A percentile compares a stretch with the other conserved stretches of the same genome.
phyloP scores from a whole-genome alignment of 2,888 invertebrate genomes.

The Amitus sp. region DNA sequence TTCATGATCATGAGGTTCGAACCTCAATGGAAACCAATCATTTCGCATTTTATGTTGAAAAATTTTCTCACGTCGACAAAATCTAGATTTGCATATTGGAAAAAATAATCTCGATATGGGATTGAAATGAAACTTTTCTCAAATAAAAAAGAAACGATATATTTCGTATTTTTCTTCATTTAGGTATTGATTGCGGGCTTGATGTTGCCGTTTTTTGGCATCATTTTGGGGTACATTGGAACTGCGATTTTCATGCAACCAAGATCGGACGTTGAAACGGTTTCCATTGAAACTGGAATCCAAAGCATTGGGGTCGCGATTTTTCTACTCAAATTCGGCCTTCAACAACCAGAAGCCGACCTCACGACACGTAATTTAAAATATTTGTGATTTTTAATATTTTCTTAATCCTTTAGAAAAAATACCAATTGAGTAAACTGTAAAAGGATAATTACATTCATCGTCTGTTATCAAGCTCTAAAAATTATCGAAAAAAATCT shows the following conservation, averaged over 20 bases:
- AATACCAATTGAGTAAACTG: no score
- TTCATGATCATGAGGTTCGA: no score
- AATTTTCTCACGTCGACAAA: no score
- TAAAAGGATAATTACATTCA: no score
- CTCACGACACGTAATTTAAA: slow-evolving; percentile 78
- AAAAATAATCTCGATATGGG: not conserved
- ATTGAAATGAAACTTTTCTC: no score
- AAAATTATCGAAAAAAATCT: slow-evolving; percentile 12
- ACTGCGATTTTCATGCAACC: slow-evolving; percentile 73
- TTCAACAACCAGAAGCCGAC: slow-evolving; percentile 88
- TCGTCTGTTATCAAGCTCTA: no score
- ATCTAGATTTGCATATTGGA: no score
- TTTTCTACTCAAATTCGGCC: slow-evolving; percentile 82
- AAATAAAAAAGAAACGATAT: no score
- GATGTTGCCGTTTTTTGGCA: slow-evolving; percentile 85
- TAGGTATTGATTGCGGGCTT: slow-evolving; percentile 86
- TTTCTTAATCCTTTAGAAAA: no score
- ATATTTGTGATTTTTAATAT: not conserved
- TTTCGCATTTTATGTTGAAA: no score
- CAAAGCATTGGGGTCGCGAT: slow-evolving; percentile 95
- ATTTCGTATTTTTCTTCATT: no score
- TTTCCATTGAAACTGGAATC: slow-evolving; percentile 92
- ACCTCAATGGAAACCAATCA: no score
- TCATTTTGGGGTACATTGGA: slow-evolving; percentile 74
- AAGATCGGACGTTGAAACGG: slow-evolving; percentile 80